phyloP scores from a whole-genome alignment of 2,888 invertebrate genomes.

The Pammene fasciana region DNA sequence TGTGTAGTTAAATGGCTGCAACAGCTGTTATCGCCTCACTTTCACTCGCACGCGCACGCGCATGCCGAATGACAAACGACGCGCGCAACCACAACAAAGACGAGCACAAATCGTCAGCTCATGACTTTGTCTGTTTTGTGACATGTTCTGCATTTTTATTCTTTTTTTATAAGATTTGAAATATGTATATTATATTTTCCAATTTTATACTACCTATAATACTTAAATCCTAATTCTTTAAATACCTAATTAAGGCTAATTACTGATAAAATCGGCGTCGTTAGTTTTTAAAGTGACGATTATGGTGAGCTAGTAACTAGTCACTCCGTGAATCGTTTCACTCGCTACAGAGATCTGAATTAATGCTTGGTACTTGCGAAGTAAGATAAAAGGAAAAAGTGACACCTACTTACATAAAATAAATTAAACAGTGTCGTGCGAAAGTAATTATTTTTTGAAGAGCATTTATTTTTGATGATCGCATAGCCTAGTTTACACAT shows the following conservation, averaged over 20 bases:
- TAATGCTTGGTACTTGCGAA: no score
- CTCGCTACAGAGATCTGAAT: no score
- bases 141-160: not conserved
- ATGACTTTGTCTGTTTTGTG: not conserved
- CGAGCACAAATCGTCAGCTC: not conserved
- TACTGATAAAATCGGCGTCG: no score
- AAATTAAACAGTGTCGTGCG: not conserved
- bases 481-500: not conserved
- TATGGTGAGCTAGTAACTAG: no score
- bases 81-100: constrained; percentile 8
- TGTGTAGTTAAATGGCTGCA: not conserved
- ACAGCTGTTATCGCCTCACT: constrained; percentile 48
- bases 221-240: no score
- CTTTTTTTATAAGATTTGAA: not conserved
- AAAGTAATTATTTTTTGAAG: not conserved
- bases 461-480: constrained; percentile 1
- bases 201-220: no score
- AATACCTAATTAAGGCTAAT: no score
- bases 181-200: no score
- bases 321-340: no score
- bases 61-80: constrained; percentile 46
- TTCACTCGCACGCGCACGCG: constrained; percentile 54
- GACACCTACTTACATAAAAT: not conserved
- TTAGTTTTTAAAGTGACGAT: no score
- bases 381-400: no score